Conservation (phyloP, 2,888 invertebrate genomes). For the Perizoma affinitatum region DNA sequence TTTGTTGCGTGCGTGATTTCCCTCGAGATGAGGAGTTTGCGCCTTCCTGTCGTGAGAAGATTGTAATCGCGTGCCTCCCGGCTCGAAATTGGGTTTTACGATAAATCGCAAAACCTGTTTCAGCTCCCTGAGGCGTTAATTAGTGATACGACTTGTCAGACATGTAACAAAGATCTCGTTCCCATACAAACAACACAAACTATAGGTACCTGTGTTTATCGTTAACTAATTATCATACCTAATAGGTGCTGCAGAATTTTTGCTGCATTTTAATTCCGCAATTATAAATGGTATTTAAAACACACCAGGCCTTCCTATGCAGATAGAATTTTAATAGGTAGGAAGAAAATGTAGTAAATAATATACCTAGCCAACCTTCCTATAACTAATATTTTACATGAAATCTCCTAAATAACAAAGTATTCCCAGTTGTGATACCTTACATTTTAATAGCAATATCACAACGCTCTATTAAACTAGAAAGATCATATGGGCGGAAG, state of each 20-base stretch:
- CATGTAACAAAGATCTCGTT: slow-evolving; percentile 66
- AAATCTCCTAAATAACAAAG: no score
- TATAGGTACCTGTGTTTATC: slow-evolving; percentile 27
- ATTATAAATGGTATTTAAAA: no score
- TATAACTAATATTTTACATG: no score
- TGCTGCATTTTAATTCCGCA: slow-evolving; percentile 24
- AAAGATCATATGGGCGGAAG: slow-evolving; percentile 61
- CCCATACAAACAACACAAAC: slow-evolving; percentile 45
- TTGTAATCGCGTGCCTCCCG: slow-evolving; percentile 83
- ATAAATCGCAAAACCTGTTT: slow-evolving; percentile 79
- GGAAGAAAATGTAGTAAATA: slow-evolving; percentile 1
- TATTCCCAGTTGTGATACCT: no score
- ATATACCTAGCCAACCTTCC: no score
- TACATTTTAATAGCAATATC: no score
- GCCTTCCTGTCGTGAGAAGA: slow-evolving; percentile 84
- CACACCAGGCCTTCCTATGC: no score
- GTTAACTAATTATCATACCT: slow-evolving; percentile 29
- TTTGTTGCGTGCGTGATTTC: slow-evolving; percentile 85
- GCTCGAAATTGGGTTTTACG: slow-evolving; percentile 82
- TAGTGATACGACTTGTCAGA: slow-evolving; percentile 72
- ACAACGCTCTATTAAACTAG: no score
- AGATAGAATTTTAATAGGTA: no score
- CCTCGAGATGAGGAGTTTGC: slow-evolving; percentile 84
- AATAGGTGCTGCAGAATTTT: slow-evolving; percentile 17
- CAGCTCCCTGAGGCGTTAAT: slow-evolving; percentile 76